Evolutionary conservation across 2,797 vertebrate species (phyloP).

Genomic region (Galagoides demidoff): DNA sequence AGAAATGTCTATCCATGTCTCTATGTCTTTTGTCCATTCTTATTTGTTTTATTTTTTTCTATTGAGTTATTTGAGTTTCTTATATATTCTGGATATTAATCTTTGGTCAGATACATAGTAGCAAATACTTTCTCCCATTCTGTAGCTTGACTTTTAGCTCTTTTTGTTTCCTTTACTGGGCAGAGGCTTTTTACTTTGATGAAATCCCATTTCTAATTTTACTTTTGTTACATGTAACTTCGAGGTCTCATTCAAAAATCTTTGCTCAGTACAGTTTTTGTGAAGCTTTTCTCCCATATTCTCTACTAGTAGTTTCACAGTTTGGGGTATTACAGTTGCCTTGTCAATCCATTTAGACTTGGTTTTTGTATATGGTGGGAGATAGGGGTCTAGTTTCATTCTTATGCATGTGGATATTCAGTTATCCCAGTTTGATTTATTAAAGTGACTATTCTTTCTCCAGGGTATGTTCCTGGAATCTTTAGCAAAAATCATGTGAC

Average conservation of each 20-base stretch:
- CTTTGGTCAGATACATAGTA: background rate
- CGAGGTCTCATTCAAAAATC: background rate
- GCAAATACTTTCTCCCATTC: background rate
- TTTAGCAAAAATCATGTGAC: background rate
- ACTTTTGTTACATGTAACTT: background rate
- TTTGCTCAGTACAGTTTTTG: background rate
- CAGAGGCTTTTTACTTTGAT: too few relatives aligned
- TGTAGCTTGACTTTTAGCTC: background rate
- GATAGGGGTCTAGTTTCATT: background rate
- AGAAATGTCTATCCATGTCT: background rate
- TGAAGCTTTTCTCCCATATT: background rate
- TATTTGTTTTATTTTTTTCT: background rate
- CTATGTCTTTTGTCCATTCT: background rate
- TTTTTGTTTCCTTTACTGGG: background rate
- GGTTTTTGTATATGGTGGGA: background rate
- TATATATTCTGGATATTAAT: background rate
- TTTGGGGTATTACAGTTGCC: background rate
- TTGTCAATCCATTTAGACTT: background rate
- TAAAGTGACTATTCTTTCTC: background rate
- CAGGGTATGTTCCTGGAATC: background rate
- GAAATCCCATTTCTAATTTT: background rate
- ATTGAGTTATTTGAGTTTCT: background rate
- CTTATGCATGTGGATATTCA: background rate
- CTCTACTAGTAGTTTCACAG: background rate
- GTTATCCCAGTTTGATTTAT: background rate